Conservation (phyloP, 2,888 invertebrate genomes). For the Plutella xylostella region DNA sequence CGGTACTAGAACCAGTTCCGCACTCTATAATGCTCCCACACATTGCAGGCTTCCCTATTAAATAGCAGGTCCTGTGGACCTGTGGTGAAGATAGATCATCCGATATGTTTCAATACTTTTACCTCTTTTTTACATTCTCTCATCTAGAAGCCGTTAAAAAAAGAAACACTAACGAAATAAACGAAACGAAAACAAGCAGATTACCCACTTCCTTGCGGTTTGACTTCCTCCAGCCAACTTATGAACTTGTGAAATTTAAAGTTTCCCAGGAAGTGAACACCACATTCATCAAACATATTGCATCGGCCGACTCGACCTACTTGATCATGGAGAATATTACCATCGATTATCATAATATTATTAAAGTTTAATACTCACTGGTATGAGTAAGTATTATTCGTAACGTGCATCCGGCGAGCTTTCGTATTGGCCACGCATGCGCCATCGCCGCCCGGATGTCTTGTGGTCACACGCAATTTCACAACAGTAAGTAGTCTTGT, state of each 20-base stretch:
- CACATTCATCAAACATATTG: too few species aligned
- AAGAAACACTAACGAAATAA: background rate
- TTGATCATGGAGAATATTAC: background rate
- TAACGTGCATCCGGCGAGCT: constrained; percentile 59
- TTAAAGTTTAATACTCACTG: background rate
- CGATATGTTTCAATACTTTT: constrained; percentile 33
- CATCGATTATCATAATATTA: constrained; percentile 2
- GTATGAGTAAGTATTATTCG: background rate
- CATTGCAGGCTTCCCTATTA: constrained; percentile 50
- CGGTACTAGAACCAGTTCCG: constrained; percentile 53
- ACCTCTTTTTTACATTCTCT: background rate
- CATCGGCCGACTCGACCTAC: too few species aligned
- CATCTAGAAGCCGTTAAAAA: background rate
- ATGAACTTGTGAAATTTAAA: constrained; percentile 6
- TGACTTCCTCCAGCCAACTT: constrained; percentile 23
- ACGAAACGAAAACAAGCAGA: constrained; percentile 1
- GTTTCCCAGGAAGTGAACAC: background rate
- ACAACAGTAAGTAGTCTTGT: constrained; percentile 47
- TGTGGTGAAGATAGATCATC: constrained; percentile 40
- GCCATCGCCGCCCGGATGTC: constrained; percentile 63
- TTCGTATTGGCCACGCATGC: constrained; percentile 33
- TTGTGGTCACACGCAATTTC: constrained; percentile 68
- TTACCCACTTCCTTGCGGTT: constrained; percentile 27
- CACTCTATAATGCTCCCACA: constrained; percentile 56
- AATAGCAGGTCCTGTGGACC: constrained; percentile 5